Base-by-base conservation (phyloP, 2,797 vertebrate species). In the Eulemur rubriventer region DNA sequence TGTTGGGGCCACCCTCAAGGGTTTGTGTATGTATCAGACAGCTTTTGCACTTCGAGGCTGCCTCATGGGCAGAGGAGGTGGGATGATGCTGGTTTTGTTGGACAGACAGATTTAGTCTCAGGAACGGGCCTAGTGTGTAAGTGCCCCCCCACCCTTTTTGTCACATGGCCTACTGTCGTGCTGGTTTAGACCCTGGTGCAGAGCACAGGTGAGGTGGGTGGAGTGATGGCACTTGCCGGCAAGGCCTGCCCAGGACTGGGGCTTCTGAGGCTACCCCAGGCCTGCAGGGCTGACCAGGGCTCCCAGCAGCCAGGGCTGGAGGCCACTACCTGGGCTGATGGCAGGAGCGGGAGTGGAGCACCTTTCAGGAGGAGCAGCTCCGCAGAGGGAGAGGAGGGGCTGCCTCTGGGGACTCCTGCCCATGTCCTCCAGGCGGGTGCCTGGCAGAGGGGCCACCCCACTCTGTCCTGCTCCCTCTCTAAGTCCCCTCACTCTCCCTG, bases 241-340 rank as follows among this genome's bases (percentile, higher is more conserved):
- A 2, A 52, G 30, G 46, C 57, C 35, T 73, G 26, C 38, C 1
- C 5, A 65, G 48, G 33, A 57, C 0, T 4, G 48, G 59, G 33
- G 9, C 41, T 69, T 69, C n/a, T 28, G 46, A 69, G 78, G 35
- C 55, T 33, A 48, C 9, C 17, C n/a, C 9, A 57, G 90, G 48
- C 52, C 4, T 0, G 6, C 13, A 0, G 6, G n/a, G 65, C 30
- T 75, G 72, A 55, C 9, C 50, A 1, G 0, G 11, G 43, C 65
- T 76, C 55, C 13, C 12, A 4, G 76, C 35, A n/a, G 16, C 48
- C 33, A 17, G 6, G 72, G 8, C 28, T 30, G 41, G 72, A 75
- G 26, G 18, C 35, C 16, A 17, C 17, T 48, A 69, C 50, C 17
- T 24, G 41, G 20, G 67, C 41, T 69, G 12, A 4, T 8, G 22